Base-by-base conservation (phyloP, 2,113 vertebrate species). In the Prolemur simus region DNA sequence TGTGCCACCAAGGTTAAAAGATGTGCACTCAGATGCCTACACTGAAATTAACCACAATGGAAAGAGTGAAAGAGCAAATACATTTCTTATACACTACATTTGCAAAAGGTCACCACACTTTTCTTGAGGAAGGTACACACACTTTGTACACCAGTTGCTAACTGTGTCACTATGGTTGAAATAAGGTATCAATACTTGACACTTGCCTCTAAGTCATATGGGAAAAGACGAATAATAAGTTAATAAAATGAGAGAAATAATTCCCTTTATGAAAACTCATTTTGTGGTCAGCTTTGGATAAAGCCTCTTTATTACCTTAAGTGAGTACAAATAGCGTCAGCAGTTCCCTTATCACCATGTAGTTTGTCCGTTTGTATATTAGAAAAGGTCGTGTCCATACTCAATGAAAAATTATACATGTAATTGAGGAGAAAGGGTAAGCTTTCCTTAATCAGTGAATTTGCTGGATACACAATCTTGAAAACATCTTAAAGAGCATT, bases 381-480 rank as follows among this genome's bases (percentile, higher is more conserved):
- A 96, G 63, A 90, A 94, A 94, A 83, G 4, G 18, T 60, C 14
- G 69, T 63, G 9, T 37, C 11, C 39, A 87, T 27, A 92, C 18
- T 71, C 13, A 54, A n/a, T 88, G 54, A 93, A 84, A 92, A 94
- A 42, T 56, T 56, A 5, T 37, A 94, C 17, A 64, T 23, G 37
- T 49, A 94, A 87, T 9, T 80, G 39, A 96, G 21, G 49, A 87
- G 29, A 87, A 87, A 73, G 21, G 21, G 5, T 73, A 76, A 76
- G 63, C 20, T 88, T 87, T 94, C 8, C 10, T 85, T 94, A 87
- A 87, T 73, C 63, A 82, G 54, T 91, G 52, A 84, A 84, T 88
- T 71, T 96, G 6, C 39, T 42, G 17, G 14, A 84, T 15, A 56
- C 23, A 58, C 14, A 82, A 0, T 94, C 93, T 92, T 63, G 32